Base-by-base conservation (phyloP, 2,888 invertebrate species). In the Acholoe squamosa region DNA sequence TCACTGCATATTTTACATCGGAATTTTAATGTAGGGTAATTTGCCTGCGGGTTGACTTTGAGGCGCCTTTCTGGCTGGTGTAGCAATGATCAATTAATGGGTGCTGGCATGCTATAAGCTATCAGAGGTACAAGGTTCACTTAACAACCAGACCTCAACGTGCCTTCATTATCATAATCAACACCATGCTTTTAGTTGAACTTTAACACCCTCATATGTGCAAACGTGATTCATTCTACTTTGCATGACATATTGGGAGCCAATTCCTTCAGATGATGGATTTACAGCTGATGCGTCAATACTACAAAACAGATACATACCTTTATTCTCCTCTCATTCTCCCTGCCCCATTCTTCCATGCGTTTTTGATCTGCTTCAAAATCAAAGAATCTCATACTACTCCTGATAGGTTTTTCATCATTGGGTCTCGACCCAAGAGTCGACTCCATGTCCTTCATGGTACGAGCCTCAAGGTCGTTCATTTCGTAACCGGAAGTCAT, bases 291-390 rank as follows among this genome's bases (percentile, higher is more conserved):
- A 43, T 43, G 43, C 43, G 71, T 71, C 28, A 43, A 31, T 25
- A 89, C 7, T 43, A 43, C 10, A 19, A 61, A 61, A 61, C n/a
- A n/a, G 61, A 61, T 61, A 80, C 61, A 14, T 91, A 94, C 94
- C 94, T 93, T 91, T 91, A 92, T 91, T 54, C 92, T 91, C 33
- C 92, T 84, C 51, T 94, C 94, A 76, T 94, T 94, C 77, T 93
- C 92, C 51, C 92, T 88, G 25, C 93, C 91, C 94, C 94, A 94
- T n/a, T 93, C 93, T 67, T 93, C 92, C 91, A 94, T 93, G 16
- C 92, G 91, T 51, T 90, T 91, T 25, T 84, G 89, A 28, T 93
- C 93, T 31, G 90, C 84, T 33, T 92, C 93, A 54, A 89, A 80
- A 52, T 92, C 90, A 86, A 92, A 80, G 90, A 90, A 90, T 51